A percentile compares a stretch with the other conserved stretches of the same genome.
Conservation (phyloP, 2,888 invertebrate genomes). For the Podotricha telesiphe region DNA sequence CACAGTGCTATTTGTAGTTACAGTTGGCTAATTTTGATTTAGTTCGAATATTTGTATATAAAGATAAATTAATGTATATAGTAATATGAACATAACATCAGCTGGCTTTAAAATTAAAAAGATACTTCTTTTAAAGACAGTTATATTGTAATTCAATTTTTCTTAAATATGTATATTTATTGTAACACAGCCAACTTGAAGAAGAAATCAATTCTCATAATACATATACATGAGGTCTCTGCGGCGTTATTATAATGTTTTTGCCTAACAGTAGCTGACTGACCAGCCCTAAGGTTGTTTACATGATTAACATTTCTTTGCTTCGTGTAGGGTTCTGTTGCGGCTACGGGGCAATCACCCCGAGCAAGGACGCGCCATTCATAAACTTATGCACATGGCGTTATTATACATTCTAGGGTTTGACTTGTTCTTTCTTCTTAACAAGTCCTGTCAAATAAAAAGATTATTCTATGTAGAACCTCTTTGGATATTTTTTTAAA, state of each 20-base stretch:
- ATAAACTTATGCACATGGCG: slow-evolving; percentile 46
- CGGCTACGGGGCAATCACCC: slow-evolving; percentile 52
- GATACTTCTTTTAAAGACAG: no score
- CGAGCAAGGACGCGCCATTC: slow-evolving; percentile 61
- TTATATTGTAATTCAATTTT: no score
- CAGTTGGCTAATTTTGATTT: not conserved
- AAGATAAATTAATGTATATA: no score
- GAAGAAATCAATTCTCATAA: slow-evolving; percentile 8
- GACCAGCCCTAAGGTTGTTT: slow-evolving; percentile 31
- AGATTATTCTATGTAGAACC: no score
- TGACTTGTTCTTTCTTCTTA: not conserved
- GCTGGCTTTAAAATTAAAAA: no score
- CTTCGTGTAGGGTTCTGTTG: slow-evolving; percentile 21
- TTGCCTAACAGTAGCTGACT: slow-evolving; percentile 22
- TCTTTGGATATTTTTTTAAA: no score
- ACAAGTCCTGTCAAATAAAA: not conserved
- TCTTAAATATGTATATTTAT: not conserved
- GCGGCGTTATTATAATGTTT: slow-evolving; percentile 18
- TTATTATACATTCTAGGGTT: not conserved
- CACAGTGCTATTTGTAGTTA: not conserved
- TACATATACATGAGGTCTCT: slow-evolving; percentile 3
- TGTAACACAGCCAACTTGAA: not conserved
- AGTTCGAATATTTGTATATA: not conserved
- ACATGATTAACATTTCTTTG: slow-evolving; percentile 27
- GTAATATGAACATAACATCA: no score